These are phyloP conservation scores for Cylas formicarius DNA, from an alignment of 1,140 invertebrate genomes.

Conservation along the genomic window DNA sequence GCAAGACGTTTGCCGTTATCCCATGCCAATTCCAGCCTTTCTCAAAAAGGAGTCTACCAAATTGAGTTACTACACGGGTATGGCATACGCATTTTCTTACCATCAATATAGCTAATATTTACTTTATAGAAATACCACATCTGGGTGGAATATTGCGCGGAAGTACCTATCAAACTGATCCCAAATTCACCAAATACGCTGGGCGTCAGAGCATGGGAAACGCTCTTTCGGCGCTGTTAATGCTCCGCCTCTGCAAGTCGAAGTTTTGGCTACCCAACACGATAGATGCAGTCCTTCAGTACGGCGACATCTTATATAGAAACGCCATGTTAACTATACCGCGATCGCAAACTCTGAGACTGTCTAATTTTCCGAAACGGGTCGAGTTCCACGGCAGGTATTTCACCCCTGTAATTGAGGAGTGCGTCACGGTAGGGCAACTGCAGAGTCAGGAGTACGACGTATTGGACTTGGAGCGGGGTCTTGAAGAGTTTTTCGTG, in stretches of 20 bases:
- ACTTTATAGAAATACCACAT: slow-evolving; percentile 24
- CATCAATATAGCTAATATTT: slow-evolving; percentile 10
- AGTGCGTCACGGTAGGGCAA: slow-evolving; percentile 31
- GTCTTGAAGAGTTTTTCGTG: slow-evolving; percentile 30
- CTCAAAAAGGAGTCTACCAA: slow-evolving; percentile 13
- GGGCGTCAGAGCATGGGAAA: slow-evolving; percentile 33
- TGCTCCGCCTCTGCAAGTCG: slow-evolving; percentile 29
- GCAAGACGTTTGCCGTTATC: slow-evolving; percentile 18
- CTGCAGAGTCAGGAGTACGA: slow-evolving; percentile 27
- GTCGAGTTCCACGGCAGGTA: slow-evolving; percentile 17
- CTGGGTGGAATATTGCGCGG: slow-evolving; percentile 31
- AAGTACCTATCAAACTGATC: slow-evolving; percentile 30
- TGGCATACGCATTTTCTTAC: too few relatives aligned
- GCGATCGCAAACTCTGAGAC: slow-evolving; percentile 16
- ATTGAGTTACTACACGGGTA: slow-evolving; percentile 20
- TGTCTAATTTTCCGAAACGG: slow-evolving; percentile 19
- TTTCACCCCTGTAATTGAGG: slow-evolving; percentile 19
- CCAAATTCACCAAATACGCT: slow-evolving; percentile 29
- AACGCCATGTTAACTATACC: slow-evolving; percentile 24
- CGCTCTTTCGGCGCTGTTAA: slow-evolving; percentile 32
- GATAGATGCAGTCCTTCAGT: slow-evolving; percentile 30
- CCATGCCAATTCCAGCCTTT: slow-evolving; percentile 15
- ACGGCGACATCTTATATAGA: slow-evolving; percentile 27
- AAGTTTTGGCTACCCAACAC: slow-evolving; percentile 32
- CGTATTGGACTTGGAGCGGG: slow-evolving; percentile 32